phyloP scores from a whole-genome alignment of 2,797 vertebrate species.

The Trichosurus vulpecula region DNA sequence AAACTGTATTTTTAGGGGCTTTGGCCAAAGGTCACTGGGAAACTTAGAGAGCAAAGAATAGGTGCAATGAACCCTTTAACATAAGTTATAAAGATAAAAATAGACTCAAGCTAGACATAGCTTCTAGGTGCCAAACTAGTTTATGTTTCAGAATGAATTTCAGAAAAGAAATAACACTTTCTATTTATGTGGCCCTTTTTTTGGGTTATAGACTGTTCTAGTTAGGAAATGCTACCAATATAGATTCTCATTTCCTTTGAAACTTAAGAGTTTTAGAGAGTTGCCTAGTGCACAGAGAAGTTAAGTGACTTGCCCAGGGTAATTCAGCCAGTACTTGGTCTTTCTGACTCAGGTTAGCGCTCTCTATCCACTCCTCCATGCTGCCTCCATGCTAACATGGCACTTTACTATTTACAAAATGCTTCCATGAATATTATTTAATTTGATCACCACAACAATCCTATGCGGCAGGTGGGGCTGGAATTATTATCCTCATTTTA shows the following conservation, averaged over 20 bases:
- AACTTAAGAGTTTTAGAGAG: not conserved
- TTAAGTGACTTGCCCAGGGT: not conserved
- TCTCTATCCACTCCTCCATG: not conserved
- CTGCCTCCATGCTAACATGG: not conserved
- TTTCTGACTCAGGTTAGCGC: not conserved
- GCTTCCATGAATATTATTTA: not conserved
- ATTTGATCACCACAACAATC: not conserved
- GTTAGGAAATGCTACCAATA: not conserved
- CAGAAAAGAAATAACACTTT: not conserved
- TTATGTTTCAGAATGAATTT: not conserved
- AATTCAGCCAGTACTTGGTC: not conserved
- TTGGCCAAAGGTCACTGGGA: not conserved
- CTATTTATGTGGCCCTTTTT: not conserved
- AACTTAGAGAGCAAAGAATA: not conserved
- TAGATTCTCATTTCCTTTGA: not conserved
- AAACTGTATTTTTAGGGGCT: not conserved
- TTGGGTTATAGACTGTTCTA: not conserved
- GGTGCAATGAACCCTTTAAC: not conserved
- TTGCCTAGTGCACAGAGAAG: not conserved
- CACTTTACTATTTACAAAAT: not conserved
- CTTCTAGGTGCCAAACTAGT: not conserved
- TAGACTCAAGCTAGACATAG: not conserved
- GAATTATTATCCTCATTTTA: not conserved
- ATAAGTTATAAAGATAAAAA: not conserved
- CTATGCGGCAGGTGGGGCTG: not conserved